phyloP scores from a whole-genome alignment of 1,140 invertebrate genomes.

The Bombus sylvicola region DNA sequence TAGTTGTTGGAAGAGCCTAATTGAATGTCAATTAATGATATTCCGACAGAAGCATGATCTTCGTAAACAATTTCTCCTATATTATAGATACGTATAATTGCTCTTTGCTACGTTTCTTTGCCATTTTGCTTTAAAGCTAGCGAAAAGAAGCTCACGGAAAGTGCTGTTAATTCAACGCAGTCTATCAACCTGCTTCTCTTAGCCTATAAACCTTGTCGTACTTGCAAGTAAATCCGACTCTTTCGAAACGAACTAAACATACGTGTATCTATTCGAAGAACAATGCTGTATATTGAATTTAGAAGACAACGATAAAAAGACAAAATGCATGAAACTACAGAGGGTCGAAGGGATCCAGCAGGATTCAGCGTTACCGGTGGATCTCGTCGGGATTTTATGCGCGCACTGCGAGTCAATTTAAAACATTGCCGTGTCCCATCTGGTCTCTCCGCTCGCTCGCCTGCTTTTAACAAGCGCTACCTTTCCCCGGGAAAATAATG shows the following conservation, averaged over 20 bases:
- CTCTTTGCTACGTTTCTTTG: no score
- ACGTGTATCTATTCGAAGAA: background rate
- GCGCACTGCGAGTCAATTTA: constrained; percentile 40
- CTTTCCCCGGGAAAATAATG: constrained; percentile 37
- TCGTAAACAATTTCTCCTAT: no score
- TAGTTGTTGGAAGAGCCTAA: no score
- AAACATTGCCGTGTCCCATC: constrained; percentile 32
- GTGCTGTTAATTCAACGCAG: no score
- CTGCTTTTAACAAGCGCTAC: constrained; percentile 50
- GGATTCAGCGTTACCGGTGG: constrained; percentile 25
- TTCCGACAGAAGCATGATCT: no score
- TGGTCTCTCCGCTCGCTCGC: constrained; percentile 4
- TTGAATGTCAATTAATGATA: no score
- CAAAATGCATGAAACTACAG: background rate
- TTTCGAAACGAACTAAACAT: background rate
- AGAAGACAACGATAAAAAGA: background rate
- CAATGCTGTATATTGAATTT: background rate
- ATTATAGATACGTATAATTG: no score
- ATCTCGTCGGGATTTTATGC: constrained; percentile 25
- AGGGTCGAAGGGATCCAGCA: background rate
- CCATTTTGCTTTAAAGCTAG: no score
- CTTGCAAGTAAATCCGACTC: no score
- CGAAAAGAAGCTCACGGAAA: no score
- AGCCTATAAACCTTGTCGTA: background rate
- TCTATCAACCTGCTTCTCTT: background rate